phyloP scores from a whole-genome alignment of 2,888 invertebrate species.

The Yponomeuta cagnagella region DNA sequence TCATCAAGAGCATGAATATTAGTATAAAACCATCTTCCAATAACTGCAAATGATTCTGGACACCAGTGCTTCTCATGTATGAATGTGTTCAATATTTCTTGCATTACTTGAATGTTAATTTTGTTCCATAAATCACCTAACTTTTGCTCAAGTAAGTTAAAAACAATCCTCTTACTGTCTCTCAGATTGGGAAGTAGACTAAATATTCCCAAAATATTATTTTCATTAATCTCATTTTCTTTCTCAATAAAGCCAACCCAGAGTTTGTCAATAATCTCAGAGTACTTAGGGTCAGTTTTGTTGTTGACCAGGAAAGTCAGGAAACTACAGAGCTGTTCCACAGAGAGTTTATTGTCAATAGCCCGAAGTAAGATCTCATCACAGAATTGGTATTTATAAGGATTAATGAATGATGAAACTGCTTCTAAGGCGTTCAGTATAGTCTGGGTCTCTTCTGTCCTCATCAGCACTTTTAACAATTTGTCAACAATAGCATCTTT shows the following conservation, averaged over 20 bases:
- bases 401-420: slow-evolving; percentile 53
- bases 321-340: slow-evolving; percentile 77
- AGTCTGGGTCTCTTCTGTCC: slow-evolving; percentile 65
- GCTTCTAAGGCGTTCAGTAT: slow-evolving; percentile 61
- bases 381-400: slow-evolving; percentile 70
- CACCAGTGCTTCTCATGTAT: slow-evolving; percentile 53
- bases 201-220: slow-evolving; percentile 75
- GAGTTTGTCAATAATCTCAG: slow-evolving; percentile 76
- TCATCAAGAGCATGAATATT: slow-evolving; percentile 78
- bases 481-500: slow-evolving; percentile 68
- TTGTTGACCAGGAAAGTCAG: slow-evolving; percentile 71
- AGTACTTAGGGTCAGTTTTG: slow-evolving; percentile 58
- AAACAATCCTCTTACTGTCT: slow-evolving; percentile 75
- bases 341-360: slow-evolving; percentile 73
- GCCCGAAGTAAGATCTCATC: slow-evolving; percentile 78
- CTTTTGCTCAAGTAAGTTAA: slow-evolving; percentile 75
- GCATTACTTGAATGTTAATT: slow-evolving; percentile 60
- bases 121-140: slow-evolving; percentile 74
- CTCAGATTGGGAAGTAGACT: slow-evolving; percentile 73
- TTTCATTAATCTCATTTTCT: slow-evolving; percentile 72
- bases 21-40: slow-evolving; percentile 74
- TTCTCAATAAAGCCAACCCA: slow-evolving; percentile 80
- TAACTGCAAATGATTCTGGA: slow-evolving; percentile 52
- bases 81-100: slow-evolving; percentile 64
- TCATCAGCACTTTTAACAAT: slow-evolving; percentile 56